Conservation (phyloP, 2,888 invertebrate species). For the Conchocele bisecta region DNA sequence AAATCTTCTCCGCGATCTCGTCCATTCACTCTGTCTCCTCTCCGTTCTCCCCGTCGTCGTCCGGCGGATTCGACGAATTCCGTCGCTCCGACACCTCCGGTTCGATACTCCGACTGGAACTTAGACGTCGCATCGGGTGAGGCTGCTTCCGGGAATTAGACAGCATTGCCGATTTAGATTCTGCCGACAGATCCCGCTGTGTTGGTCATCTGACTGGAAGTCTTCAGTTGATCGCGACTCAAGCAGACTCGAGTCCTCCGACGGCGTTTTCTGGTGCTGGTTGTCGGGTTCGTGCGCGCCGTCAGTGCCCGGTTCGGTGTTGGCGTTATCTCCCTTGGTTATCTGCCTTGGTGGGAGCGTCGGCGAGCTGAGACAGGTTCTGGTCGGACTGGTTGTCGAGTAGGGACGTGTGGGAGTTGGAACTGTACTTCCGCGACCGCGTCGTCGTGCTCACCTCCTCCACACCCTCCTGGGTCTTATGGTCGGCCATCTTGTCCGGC, state of each 20-base stretch:
- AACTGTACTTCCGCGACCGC: conserved; percentile 69
- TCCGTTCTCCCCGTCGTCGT: too few relatives aligned
- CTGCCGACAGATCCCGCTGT: conserved; percentile 67
- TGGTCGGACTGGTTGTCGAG: conserved; percentile 52
- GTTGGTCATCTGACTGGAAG: conserved; percentile 55
- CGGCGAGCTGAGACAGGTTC: conserved; percentile 21
- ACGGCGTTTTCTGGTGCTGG: conserved; percentile 51
- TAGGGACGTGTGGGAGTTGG: conserved; percentile 69
- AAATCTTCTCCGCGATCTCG: conserved; percentile 64
- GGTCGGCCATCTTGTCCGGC: too few relatives aligned
- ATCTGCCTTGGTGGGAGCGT: too few relatives aligned
- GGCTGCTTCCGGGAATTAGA: conserved; percentile 75
- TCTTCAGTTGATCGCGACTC: conserved; percentile 71
- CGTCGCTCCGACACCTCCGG: too few relatives aligned
- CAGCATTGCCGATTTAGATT: conserved; percentile 74
- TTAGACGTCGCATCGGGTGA: conserved; percentile 75
- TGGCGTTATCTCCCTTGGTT: too few relatives aligned
- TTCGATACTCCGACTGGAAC: conserved; percentile 45
- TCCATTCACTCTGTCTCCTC: too few relatives aligned
- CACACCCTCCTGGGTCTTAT: too few relatives aligned
- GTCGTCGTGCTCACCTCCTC: conserved; percentile 68
- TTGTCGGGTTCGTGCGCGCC: conserved; percentile 34
- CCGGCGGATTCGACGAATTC: too few relatives aligned
- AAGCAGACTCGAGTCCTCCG: conserved; percentile 74
- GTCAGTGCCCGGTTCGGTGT: conserved; percentile 31